Evolutionary conservation across 2,113 vertebrate genomes (phyloP).

Genomic region (Chlorodrepanis virens): DNA sequence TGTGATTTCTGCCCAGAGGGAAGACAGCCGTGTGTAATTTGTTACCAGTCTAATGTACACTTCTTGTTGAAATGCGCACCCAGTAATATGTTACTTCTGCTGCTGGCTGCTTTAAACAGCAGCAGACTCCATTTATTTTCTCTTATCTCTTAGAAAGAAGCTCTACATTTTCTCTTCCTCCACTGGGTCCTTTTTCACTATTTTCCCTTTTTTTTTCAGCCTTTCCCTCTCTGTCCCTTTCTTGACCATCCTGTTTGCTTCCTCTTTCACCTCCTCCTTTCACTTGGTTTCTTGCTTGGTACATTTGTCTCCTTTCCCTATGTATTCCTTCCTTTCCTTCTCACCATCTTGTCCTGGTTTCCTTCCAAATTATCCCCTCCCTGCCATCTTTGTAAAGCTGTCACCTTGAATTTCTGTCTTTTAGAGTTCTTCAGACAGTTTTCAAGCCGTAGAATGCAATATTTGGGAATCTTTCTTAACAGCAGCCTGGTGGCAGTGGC

Average conservation of each 20-base stretch:
- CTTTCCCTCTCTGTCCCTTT: not conserved
- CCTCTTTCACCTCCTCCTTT: not conserved
- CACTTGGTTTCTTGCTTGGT: not conserved
- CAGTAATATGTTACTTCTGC: not conserved
- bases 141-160: not conserved
- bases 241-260: not conserved
- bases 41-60: not conserved
- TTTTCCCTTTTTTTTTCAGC: not conserved
- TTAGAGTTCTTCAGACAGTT: not conserved
- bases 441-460: not conserved
- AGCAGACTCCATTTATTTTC: slow-evolving; percentile 3
- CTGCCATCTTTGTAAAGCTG: not conserved
- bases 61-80: not conserved
- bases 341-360: not conserved
- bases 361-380: not conserved
- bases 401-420: not conserved
- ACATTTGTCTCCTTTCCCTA: not conserved
- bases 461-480: not conserved
- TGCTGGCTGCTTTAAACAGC: not conserved
- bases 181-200: not conserved
- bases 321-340: not conserved
- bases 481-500: not conserved
- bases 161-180: not conserved
- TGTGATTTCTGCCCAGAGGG: not conserved
- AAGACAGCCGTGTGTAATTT: not conserved